Base-by-base conservation (phyloP, 2,888 invertebrate genomes). In the Habrosyne pyritoides region DNA sequence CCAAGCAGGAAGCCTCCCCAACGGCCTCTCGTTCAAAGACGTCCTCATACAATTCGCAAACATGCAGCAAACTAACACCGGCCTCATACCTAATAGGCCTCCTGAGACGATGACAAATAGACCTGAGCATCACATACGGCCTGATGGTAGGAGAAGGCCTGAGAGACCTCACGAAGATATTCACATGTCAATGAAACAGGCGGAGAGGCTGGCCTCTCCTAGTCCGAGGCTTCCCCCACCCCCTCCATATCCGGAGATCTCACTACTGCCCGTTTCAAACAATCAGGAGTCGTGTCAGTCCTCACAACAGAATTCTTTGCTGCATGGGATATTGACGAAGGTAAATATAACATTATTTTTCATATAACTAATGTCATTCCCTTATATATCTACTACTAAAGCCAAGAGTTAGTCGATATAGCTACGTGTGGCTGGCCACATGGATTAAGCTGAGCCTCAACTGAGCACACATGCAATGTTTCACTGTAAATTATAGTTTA, bases 281-380 rank as follows among this genome's bases (percentile, higher is more conserved):
- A 67, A 82, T 73, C 83, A 86, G 61, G 88, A 88, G 0, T 71
- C 75, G 0, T 48, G 63, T 33, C 74, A 85, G 4, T 77, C 86
- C 7, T 79, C 86, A 5, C 93, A 93, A 60, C 93, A 94, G 67
- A 94, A 94, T 59, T 96, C 96, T 0, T 85, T 96, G 52, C 93
- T 97, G 3, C 96, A 96, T 75, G 96, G 96, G 46, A 96, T 96
- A 70, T 88, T 96, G 55, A 96, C 96, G 1, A 96, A 96, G 93
- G 95, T 92, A 79, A 53, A 52, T 8, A 1, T 18, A 2, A 18
- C 5, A 2, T 55, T 26, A 33, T 47, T 21, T 56, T 49, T 59
- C 53, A 59, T 56, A 66, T 55, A 53, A 66, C 69, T 72, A 56
- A 61, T 64, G 65, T 62, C 53, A 62, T 64, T 53, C 63, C 50